A percentile compares a stretch with the other conserved stretches of the same genome.
Evolutionary conservation across 2,797 vertebrate genomes (phyloP).

Genomic region (Babyrousa celebensis): DNA sequence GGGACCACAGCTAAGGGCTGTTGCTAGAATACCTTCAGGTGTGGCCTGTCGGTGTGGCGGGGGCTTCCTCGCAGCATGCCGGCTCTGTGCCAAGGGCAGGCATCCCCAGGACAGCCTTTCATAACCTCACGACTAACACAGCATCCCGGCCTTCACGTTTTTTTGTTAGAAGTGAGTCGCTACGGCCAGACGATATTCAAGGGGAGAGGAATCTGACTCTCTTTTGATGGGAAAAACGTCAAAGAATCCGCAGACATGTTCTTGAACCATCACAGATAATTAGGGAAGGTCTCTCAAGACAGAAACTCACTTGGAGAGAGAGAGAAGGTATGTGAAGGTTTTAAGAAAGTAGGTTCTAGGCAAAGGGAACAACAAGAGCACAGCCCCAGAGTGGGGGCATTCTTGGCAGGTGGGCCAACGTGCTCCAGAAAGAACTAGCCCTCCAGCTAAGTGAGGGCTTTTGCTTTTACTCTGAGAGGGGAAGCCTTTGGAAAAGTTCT

Average conservation of each 20-base stretch:
- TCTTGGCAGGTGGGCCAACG: neutral
- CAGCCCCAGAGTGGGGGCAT: neutral
- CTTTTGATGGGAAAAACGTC: neutral
- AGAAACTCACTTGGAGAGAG: neutral
- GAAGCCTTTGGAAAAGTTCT: neutral
- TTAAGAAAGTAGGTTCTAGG: neutral
- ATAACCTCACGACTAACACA: neutral
- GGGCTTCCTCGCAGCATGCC: neutral
- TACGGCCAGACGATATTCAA: neutral
- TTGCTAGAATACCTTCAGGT: neutral
- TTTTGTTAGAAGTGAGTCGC: slow-evolving; percentile 7
- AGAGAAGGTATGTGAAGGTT: neutral
- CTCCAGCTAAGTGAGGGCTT: neutral
- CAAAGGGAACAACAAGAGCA: neutral
- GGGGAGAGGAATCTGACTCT: neutral
- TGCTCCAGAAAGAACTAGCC: neutral
- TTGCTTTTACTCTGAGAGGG: neutral
- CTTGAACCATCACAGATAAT: neutral
- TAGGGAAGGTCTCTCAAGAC: neutral
- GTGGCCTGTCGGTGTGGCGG: neutral
- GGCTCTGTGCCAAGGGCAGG: neutral
- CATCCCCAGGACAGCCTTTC: neutral
- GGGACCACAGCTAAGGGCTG: neutral
- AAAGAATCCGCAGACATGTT: neutral
- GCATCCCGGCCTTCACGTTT: neutral